Percentiles rank a stretch among this genome's conserved stretches.
These are phyloP conservation scores for Apodemia duryi DNA, from an alignment of 2,888 invertebrate species.

Conservation along the genomic window DNA sequence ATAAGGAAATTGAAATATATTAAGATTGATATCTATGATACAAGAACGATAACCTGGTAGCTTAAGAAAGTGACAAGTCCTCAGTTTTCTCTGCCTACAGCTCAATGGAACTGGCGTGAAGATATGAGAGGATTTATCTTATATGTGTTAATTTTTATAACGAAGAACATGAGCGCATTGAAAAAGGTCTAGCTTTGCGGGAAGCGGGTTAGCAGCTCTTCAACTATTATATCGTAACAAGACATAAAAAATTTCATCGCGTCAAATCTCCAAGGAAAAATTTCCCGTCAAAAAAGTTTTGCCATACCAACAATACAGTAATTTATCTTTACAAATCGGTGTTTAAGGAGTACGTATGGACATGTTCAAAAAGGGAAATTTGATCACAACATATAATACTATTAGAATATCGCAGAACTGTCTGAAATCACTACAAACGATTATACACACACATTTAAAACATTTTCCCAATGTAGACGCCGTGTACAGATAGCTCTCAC, in stretches of 20 bases:
- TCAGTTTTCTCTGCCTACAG: too few relatives aligned
- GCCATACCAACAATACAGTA: conserved; percentile 7
- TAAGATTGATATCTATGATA: too few relatives aligned
- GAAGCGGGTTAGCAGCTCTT: too few relatives aligned
- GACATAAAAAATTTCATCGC: neutral
- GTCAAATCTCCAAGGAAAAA: neutral
- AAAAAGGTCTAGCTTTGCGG: too few relatives aligned
- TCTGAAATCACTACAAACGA: conserved; percentile 36
- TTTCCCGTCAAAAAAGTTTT: neutral
- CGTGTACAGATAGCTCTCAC: conserved; percentile 42
- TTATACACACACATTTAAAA: conserved; percentile 41
- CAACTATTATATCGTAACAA: neutral
- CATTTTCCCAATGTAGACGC: conserved; percentile 33
- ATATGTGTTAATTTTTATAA: too few relatives aligned
- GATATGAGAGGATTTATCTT: too few relatives aligned
- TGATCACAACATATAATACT: conserved; percentile 49
- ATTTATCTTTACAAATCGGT: conserved; percentile 42
- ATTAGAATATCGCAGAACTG: conserved; percentile 37
- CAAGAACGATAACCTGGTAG: too few relatives aligned
- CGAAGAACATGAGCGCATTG: too few relatives aligned
- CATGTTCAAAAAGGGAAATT: conserved; percentile 35
- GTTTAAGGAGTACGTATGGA: conserved; percentile 50
- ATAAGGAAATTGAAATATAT: too few relatives aligned
- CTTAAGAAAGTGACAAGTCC: too few relatives aligned
- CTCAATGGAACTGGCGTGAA: too few relatives aligned